phyloP scores from a whole-genome alignment of 2,888 invertebrate genomes.

The Thumatha senex region DNA sequence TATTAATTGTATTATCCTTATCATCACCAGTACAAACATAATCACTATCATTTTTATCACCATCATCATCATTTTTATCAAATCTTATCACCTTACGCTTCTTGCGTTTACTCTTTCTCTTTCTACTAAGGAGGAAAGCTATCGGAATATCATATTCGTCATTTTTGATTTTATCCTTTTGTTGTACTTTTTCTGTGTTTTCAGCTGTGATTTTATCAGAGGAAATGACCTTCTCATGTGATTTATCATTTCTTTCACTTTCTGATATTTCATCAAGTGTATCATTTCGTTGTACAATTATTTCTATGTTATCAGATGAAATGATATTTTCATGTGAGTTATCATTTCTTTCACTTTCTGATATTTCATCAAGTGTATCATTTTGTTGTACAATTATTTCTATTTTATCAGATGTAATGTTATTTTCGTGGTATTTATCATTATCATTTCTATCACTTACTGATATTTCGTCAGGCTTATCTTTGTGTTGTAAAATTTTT shows the following conservation, averaged over 20 bases:
- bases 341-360: neutral
- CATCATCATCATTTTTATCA: conserved; percentile 7
- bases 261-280: neutral
- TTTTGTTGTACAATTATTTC: no score
- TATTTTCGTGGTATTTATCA: no score
- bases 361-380: neutral
- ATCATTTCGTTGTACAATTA: neutral
- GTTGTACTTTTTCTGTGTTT: neutral
- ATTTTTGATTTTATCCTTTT: neutral
- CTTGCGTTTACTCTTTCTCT: neutral
- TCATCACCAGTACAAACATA: neutral
- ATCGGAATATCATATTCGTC: neutral
- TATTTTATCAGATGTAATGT: no score
- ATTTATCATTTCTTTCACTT: neutral
- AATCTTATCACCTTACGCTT: neutral
- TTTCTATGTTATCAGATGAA: no score
- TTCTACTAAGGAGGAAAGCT: neutral
- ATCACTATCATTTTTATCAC: conserved; percentile 1
- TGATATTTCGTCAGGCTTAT: no score
- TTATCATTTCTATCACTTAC: no score
- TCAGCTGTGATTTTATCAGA: neutral
- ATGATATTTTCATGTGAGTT: no score
- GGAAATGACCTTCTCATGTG: no score
- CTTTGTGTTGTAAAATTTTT: no score
- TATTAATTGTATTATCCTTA: no score